Conservation (phyloP, 2,113 vertebrate genomes). For the Echinops telfairi region DNA sequence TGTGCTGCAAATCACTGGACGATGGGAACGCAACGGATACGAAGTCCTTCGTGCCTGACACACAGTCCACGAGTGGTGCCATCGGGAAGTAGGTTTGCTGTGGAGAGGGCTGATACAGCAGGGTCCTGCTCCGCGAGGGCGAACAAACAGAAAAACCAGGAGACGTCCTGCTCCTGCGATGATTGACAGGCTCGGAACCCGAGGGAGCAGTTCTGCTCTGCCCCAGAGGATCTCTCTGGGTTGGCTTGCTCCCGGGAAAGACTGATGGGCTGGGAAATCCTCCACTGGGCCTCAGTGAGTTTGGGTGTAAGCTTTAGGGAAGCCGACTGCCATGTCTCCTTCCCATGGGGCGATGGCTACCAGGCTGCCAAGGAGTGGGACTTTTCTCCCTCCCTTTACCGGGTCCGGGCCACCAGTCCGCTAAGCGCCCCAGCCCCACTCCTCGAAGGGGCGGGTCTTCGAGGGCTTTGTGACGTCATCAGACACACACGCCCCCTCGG, state of each 20-base stretch:
- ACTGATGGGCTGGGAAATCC: no score
- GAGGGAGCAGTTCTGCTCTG: no score
- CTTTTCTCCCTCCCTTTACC: rapidly evolving
- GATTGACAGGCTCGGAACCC: no score
- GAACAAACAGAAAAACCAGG: no score
- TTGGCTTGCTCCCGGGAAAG: no score
- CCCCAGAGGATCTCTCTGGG: no score
- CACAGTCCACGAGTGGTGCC: background rate
- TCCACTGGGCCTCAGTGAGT: no score
- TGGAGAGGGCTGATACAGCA: background rate
- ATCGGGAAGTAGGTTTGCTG: no score
- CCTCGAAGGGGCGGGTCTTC: background rate
- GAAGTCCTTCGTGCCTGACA: background rate
- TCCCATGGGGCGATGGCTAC: background rate
- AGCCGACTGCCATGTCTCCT: background rate
- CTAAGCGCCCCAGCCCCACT: background rate
- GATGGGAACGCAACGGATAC: background rate
- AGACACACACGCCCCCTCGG: background rate
- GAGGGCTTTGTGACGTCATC: slow-evolving; percentile 47
- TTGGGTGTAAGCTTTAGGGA: background rate
- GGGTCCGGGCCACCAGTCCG: no score
- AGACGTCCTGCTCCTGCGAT: no score
- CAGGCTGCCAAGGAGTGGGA: background rate
- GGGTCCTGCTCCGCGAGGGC: no score
- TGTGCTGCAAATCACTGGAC: background rate